A percentile compares a stretch with the other conserved stretches of the same genome.
These are phyloP conservation scores for Deilephila elpenor DNA, from an alignment of 2,888 invertebrate species.

Conservation along the genomic window DNA sequence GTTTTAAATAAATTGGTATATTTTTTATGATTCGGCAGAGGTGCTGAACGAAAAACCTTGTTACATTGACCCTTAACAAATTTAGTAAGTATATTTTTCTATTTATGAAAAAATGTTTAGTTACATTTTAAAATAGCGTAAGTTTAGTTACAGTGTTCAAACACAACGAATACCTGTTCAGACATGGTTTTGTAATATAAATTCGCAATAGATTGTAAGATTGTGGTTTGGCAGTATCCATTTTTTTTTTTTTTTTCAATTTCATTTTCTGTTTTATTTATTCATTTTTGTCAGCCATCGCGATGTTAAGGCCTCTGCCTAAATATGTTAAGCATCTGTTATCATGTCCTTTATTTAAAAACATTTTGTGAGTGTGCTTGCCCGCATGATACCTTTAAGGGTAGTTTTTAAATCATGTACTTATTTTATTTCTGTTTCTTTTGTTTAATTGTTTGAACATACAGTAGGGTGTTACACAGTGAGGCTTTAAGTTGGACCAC, in stretches of 20 bases:
- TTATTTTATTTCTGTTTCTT: slow-evolving; percentile 55
- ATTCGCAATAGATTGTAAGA: slow-evolving; percentile 64
- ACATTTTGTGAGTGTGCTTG: slow-evolving; percentile 67
- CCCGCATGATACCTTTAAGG: slow-evolving; percentile 67
- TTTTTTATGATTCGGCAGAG: slow-evolving; percentile 59
- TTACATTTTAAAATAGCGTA: slow-evolving; percentile 46
- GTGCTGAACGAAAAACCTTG: slow-evolving; percentile 46
- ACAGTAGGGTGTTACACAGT: slow-evolving; percentile 51
- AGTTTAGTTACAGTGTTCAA: slow-evolving; percentile 63
- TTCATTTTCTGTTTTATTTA: slow-evolving; percentile 46
- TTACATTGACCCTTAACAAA: slow-evolving; percentile 40
- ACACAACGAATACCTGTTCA: slow-evolving; percentile 72
- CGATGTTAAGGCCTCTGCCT: slow-evolving; percentile 65
- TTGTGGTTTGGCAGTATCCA: slow-evolving; percentile 69
- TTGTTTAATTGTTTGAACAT: slow-evolving; percentile 50
- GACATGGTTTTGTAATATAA: slow-evolving; percentile 63
- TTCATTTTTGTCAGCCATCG: slow-evolving; percentile 51
- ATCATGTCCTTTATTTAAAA: slow-evolving; percentile 48
- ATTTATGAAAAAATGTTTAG: slow-evolving; percentile 39
- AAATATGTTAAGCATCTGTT: slow-evolving; percentile 43
- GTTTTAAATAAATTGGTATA: slow-evolving; percentile 43
- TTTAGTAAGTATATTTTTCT: slow-evolving; percentile 44
- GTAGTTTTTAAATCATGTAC: slow-evolving; percentile 57
- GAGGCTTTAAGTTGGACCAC: slow-evolving; percentile 71
- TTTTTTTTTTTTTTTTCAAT: slow-evolving; percentile 48